Evolutionary conservation across 2,113 vertebrate species (phyloP).

Genomic region (Telmatochromis sp.): DNA sequence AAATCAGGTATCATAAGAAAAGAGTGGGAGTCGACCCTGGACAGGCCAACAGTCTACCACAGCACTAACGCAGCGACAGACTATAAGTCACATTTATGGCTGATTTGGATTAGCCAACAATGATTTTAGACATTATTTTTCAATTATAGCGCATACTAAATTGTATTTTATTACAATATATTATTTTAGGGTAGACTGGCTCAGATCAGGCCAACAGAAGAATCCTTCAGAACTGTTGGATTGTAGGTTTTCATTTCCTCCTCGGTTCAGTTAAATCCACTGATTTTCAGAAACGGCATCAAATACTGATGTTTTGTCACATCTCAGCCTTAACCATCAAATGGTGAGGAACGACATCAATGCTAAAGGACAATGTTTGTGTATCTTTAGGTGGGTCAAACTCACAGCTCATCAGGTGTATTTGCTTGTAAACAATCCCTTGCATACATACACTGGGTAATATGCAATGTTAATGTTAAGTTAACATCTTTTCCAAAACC

Average conservation of each 20-base stretch:
- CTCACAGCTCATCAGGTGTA: neutral
- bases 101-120: neutral
- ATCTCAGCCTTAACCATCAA: neutral
- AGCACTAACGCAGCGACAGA: neutral
- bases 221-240: neutral
- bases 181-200: neutral
- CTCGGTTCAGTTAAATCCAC: neutral
- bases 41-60: neutral
- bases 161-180: neutral
- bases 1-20: neutral
- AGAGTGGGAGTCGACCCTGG: neutral
- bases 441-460: neutral
- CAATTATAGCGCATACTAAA: neutral
- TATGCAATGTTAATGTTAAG: neutral
- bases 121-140: neutral
- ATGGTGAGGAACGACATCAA: fast-evolving
- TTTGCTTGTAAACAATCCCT: neutral
- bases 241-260: neutral
- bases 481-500: neutral
- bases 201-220: neutral
- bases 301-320: neutral
- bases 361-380: neutral
- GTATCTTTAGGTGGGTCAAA: neutral
- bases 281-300: neutral
- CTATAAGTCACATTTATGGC: neutral